These are phyloP conservation scores for Coenonympha glycerion DNA, from an alignment of 2,888 invertebrate genomes.

Conservation along the genomic window DNA sequence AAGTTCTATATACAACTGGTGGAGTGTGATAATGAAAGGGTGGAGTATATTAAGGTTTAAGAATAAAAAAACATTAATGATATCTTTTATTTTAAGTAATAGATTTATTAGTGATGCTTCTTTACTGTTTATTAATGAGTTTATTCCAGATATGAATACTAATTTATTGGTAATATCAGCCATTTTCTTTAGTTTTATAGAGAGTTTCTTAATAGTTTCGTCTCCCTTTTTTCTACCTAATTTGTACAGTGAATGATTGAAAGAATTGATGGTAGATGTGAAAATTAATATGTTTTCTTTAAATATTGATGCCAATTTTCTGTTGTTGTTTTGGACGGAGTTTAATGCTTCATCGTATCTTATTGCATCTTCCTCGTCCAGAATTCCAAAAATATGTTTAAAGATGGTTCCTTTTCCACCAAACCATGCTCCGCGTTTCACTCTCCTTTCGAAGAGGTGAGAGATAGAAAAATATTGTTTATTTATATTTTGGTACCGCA, in stretches of 20 bases:
- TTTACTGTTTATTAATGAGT: neutral
- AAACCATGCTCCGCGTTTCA: conserved; percentile 28
- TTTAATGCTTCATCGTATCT: conserved; percentile 28
- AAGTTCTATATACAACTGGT: neutral
- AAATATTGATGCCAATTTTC: conserved; percentile 8
- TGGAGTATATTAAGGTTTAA: neutral
- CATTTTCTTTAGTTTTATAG: conserved; percentile 3
- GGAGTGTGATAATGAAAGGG: neutral
- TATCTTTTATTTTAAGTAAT: neutral
- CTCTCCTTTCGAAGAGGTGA: conserved; percentile 21
- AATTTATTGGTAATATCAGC: neutral
- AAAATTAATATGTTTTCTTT: conserved; percentile 28
- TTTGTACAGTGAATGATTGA: conserved; percentile 22
- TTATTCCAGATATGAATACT: neutral
- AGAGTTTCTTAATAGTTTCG: conserved; percentile 14
- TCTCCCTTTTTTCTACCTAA: conserved; percentile 16
- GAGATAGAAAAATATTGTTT: conserved; percentile 25
- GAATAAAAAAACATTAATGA: neutral
- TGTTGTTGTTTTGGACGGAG: conserved; percentile 20
- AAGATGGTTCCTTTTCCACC: conserved; percentile 26
- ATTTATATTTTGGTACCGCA: conserved; percentile 14
- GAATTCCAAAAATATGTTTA: conserved; percentile 31
- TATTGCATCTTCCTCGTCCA: conserved; percentile 30
- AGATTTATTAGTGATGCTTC: neutral
- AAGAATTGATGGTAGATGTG: conserved; percentile 15